These are phyloP conservation scores for Nothoprocta pentlandii DNA, from an alignment of 2,113 vertebrate species.

Conservation along the genomic window DNA sequence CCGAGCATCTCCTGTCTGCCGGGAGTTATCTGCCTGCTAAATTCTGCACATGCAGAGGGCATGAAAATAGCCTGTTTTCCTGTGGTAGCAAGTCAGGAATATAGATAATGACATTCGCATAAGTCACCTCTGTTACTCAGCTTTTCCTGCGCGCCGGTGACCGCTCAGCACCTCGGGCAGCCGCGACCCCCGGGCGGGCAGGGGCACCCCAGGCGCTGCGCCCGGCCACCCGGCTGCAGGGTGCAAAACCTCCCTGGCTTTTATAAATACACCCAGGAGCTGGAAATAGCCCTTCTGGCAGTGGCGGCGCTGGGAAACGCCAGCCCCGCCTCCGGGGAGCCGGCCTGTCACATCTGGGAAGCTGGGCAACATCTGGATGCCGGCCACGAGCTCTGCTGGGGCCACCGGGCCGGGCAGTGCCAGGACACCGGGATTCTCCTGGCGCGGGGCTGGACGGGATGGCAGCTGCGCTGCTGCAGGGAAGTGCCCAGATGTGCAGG, in stretches of 20 bases:
- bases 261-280: background rate
- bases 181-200: background rate
- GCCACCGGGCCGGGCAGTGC: too few species aligned
- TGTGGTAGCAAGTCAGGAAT: slow-evolving; percentile 64
- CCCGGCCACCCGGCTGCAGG: background rate
- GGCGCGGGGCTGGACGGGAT: background rate
- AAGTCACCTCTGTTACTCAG: slow-evolving; percentile 73
- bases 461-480: too few species aligned
- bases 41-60: slow-evolving; percentile 52
- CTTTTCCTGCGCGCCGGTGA: slow-evolving; percentile 43
- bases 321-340: background rate
- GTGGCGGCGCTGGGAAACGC: background rate
- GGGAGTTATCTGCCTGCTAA: slow-evolving; percentile 68
- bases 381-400: background rate
- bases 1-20: slow-evolving; percentile 56
- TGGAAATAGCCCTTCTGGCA: slow-evolving; percentile 55
- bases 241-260: background rate
- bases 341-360: slow-evolving; percentile 28
- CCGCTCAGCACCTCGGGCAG: slow-evolving; percentile 12
- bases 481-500: background rate
- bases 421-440: background rate
- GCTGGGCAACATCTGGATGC: background rate
- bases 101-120: slow-evolving; percentile 70
- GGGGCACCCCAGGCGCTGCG: background rate
- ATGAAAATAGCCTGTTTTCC: slow-evolving; percentile 66